Evolutionary conservation across 2,113 vertebrate species (phyloP).

Genomic region (Albula goreensis): DNA sequence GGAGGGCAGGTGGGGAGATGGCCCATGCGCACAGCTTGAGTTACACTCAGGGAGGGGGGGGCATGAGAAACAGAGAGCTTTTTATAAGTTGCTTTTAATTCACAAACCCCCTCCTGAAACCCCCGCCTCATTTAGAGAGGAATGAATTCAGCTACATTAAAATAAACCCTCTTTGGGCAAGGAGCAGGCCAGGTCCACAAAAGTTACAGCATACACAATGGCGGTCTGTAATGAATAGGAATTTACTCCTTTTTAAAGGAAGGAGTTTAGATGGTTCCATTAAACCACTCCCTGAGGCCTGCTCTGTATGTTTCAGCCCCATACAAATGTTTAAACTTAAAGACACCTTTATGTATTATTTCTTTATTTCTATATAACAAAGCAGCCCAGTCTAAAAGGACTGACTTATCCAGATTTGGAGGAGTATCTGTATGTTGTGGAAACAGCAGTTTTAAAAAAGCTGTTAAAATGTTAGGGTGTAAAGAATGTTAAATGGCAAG

Average conservation of each 20-base stretch:
- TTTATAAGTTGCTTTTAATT: slow-evolving; percentile 45
- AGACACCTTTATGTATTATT: background rate
- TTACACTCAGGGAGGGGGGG: slow-evolving; percentile 47
- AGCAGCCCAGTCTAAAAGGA: background rate
- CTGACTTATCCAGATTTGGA: background rate
- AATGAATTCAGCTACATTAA: slow-evolving; percentile 29
- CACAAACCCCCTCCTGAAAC: slow-evolving; percentile 13
- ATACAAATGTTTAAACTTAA: background rate
- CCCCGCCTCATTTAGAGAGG: slow-evolving; percentile 44
- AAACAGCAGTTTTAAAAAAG: background rate
- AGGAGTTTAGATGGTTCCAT: background rate
- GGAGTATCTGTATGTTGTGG: background rate
- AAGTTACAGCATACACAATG: background rate
- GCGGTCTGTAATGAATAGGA: background rate
- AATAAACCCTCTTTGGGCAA: slow-evolving; percentile 3
- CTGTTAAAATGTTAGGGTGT: background rate
- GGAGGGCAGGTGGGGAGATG: slow-evolving; percentile 64
- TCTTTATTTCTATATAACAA: background rate
- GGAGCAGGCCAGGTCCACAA: background rate
- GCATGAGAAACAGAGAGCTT: slow-evolving; percentile 52
- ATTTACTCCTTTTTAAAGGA: background rate
- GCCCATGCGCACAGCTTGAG: slow-evolving; percentile 64
- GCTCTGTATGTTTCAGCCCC: background rate
- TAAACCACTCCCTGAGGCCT: background rate
- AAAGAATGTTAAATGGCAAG: background rate